Evolutionary conservation across 2,888 invertebrate species (phyloP), one percentile per base, ranked within the genome.

Genomic region (Boloria selene): DNA sequence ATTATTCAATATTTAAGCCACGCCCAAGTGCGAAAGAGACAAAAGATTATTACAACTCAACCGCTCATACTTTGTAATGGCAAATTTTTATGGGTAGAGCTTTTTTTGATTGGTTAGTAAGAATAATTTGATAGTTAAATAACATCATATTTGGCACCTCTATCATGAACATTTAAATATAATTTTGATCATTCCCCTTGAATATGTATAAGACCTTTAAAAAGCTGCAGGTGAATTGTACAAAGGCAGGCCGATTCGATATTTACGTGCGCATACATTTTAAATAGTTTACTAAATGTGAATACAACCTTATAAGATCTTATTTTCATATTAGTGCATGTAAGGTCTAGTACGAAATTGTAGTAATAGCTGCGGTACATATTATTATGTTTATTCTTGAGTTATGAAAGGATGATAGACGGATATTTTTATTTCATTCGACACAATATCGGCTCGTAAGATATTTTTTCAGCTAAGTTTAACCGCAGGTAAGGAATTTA

Each of bases 11-110:
- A 22, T 45, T n/a, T 22, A 49, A 51, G 17, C 63, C 63, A 51
- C 56, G 63, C 56, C 63, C 50, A n/a, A 1, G 54, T 50, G 22
- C 38, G 63, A 63, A 13, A 50, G 44, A 17, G 63, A 56, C 50
- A 26, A 17, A 56, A 50, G 7, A 63, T 51, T 1, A 18, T 56
- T 22, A 22, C 16, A 13, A 44, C 13, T 38, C 31, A 2, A 10
- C 18, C 45, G 22, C 22, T n/a, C 45, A 2, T n/a, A 44, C 17
- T 17, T 22, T 42, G n/a, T 45, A 56, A 22, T n/a, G 10, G 45
- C 44, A 10, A 56, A 26, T 16, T 22, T 22, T 31, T 31, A 31
- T 31, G 31, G 7, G n/a, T 45, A 5, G 22, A 56, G 7, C 52
- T 52, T 52, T 51, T 22, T 52, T 26, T 52, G 14, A 51, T n/a